Evolutionary conservation across 2,888 invertebrate genomes (phyloP), one percentile per base, ranked within the genome.

Genomic region (Augiades crinisus): DNA sequence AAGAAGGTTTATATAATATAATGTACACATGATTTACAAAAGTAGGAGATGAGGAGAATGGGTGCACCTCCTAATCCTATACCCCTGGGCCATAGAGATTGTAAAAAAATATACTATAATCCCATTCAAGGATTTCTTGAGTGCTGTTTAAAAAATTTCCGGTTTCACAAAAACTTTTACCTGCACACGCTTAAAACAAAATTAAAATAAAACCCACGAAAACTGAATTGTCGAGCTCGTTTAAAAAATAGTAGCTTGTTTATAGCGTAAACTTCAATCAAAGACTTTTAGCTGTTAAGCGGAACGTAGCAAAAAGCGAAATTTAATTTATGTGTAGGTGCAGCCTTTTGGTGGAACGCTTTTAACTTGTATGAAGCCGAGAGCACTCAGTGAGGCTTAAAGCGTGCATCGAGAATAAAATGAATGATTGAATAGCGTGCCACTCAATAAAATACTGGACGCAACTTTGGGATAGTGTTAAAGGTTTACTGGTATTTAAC

Each of bases 361-460:
- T 41, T 47, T 5, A 41, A 34, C 41, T 49, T 47, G 31, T 24
- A 24, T 31, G 14, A 21, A 5, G 40, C 12, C 8, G 31, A 41
- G 49, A 49, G 49, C 49, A 12, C 49, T 49, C 38, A 2, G 24
- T 12, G 13, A 6, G 40, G 41, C 10, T 33, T 49, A 34, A 34
- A 22, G 33, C 13, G 40, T 16, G 31, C 33, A 49, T 49, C 41
- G 40, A 13, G 8, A 33, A 24, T 41, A 41, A 49, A 49, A 34
- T 41, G 33, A 24, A n/a, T 22, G 38, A 16, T 30, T 47, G 22
- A 40, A 37, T 33, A 22, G 30, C 5, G 19, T 16, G 12, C 14
- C 17, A 49, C n/a, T 44, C 44, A 33, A 44, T 44, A 44, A 31
- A 44, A n/a, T n/a, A n/a, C 12, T 43, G 27, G 6, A 31, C 27